Percentiles rank a stretch among this genome's conserved stretches.
Conservation (phyloP, 1,140 invertebrate species). For the Elymnias hypermnestra region DNA sequence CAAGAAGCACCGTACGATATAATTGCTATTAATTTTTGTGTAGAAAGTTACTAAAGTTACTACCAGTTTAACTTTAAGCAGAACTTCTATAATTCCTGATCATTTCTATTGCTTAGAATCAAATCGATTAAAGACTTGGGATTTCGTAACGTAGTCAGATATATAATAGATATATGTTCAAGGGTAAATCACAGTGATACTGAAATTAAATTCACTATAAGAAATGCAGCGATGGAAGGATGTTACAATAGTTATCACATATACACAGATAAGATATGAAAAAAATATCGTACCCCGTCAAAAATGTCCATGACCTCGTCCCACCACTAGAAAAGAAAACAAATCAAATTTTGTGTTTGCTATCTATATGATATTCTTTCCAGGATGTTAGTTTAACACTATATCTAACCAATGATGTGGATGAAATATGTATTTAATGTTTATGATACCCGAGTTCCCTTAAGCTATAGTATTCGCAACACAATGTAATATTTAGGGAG, state of each 20-base stretch:
- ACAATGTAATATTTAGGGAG: neutral
- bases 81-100: no score
- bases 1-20: no score
- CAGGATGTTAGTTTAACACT: slow-evolving; percentile 31
- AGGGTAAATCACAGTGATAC: slow-evolving; percentile 7
- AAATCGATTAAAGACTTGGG: no score
- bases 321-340: slow-evolving; percentile 92
- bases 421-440: slow-evolving; percentile 2
- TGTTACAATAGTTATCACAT: slow-evolving; percentile 34
- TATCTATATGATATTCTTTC: slow-evolving; percentile 5
- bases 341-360: slow-evolving; percentile 52
- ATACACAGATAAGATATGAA: slow-evolving; percentile 51
- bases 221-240: slow-evolving; percentile 5
- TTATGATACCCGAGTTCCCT: slow-evolving; percentile 3
- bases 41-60: no score
- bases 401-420: slow-evolving; percentile 7
- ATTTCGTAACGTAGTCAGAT: slow-evolving; percentile 6
- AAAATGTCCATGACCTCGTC: slow-evolving; percentile 95
- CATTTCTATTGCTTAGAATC: no score
- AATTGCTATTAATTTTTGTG: no score
- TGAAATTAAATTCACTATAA: slow-evolving; percentile 9
- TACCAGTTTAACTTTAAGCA: no score
- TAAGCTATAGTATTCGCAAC: neutral
- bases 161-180: neutral
- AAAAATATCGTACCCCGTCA: slow-evolving; percentile 88